Conservation (phyloP, 2,888 invertebrate species). For the Amaurobius ferox region DNA sequence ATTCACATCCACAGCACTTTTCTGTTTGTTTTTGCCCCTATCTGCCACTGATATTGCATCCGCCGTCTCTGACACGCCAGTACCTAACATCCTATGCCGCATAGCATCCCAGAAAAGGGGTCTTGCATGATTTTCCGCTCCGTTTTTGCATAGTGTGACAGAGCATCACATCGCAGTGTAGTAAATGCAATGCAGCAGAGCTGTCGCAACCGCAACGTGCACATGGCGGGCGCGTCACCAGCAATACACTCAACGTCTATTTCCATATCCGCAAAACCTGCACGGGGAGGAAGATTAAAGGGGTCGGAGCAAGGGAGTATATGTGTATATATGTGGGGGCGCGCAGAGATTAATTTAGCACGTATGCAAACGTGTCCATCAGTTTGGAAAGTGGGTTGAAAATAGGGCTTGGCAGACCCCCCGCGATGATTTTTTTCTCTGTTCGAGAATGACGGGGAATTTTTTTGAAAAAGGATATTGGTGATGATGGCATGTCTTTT, state of each 20-base stretch:
- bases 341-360: constrained; percentile 57
- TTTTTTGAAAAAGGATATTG: constrained; percentile 45
- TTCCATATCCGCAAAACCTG: constrained; percentile 7
- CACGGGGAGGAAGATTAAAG: background rate
- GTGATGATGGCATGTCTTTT: constrained; percentile 58
- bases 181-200: background rate
- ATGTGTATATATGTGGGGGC: constrained; percentile 11
- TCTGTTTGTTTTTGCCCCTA: too few relatives aligned
- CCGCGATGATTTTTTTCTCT: background rate
- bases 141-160: background rate
- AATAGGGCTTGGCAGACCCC: constrained; percentile 3
- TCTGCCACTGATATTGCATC: background rate
- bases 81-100: background rate
- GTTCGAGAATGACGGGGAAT: constrained; percentile 3
- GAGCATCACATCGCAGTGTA: background rate
- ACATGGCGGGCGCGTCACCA: background rate
- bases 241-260: background rate
- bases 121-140: background rate
- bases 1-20: too few relatives aligned
- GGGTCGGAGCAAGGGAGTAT: background rate
- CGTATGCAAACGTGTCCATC: constrained; percentile 68
- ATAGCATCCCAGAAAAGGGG: background rate
- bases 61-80: background rate
- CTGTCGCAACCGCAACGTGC: constrained; percentile 9
- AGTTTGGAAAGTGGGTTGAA: constrained; percentile 28